These are phyloP conservation scores for Mantis religiosa DNA, from an alignment of 2,888 invertebrate genomes.

Conservation along the genomic window DNA sequence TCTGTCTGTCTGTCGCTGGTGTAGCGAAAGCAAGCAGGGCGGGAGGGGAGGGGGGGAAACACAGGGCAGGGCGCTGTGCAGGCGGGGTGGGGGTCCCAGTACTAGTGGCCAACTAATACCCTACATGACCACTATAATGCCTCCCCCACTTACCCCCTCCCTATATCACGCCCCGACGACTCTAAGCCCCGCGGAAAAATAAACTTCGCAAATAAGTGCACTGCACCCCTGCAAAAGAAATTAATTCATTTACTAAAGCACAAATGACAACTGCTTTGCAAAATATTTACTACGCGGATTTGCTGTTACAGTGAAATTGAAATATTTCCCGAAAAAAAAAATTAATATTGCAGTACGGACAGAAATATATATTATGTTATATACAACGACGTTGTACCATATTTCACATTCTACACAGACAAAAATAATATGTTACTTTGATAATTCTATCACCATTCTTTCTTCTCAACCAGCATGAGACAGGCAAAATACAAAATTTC, in stretches of 20 bases:
- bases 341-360: no score
- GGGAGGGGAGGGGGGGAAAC: slow-evolving; percentile 47
- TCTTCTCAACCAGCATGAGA: no score
- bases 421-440: no score
- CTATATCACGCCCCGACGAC: slow-evolving; percentile 33
- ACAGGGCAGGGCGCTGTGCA: slow-evolving; percentile 46
- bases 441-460: no score
- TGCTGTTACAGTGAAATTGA: neutral
- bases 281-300: neutral
- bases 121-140: slow-evolving; percentile 40
- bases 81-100: slow-evolving; percentile 37
- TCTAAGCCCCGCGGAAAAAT: neutral
- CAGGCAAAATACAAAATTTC: no score
- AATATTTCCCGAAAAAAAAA: neutral
- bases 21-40: slow-evolving; percentile 39
- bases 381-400: no score
- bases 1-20: slow-evolving; percentile 24
- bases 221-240: neutral
- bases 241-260: neutral
- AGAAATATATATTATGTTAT: no score
- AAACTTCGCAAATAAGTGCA: neutral
- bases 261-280: neutral
- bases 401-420: no score
- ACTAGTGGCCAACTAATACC: slow-evolving; percentile 45
- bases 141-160: slow-evolving; percentile 32